Evolutionary conservation across 2,797 vertebrate genomes (phyloP).

Genomic region (Eulemur rubriventer): DNA sequence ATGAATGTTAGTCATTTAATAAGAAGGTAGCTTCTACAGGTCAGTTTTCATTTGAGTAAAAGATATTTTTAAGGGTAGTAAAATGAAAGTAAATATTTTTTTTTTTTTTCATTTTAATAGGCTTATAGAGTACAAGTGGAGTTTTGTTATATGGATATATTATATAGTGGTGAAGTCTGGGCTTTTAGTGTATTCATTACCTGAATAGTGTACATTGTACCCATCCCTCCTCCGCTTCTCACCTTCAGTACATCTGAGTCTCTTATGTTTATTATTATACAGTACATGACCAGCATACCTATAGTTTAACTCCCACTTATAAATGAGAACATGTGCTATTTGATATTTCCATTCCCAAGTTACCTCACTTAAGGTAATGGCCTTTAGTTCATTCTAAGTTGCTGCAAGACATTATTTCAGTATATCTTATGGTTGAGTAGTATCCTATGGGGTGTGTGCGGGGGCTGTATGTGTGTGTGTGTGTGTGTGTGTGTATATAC

Average conservation of each 20-base stretch:
- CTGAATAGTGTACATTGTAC: not conserved
- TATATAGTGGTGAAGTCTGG: not conserved
- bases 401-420: no score
- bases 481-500: no score
- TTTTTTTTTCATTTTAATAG: not conserved
- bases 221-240: not conserved
- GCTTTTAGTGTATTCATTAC: not conserved
- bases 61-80: not conserved
- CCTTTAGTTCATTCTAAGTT: no score
- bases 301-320: not conserved
- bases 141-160: not conserved
- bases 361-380: not conserved
- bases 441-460: no score
- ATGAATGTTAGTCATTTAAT: not conserved
- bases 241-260: not conserved
- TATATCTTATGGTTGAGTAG: no score
- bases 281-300: not conserved
- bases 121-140: not conserved
- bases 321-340: not conserved
- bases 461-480: no score
- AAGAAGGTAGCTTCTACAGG: not conserved
- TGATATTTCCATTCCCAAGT: not conserved
- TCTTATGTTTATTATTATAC: not conserved
- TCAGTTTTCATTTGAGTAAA: not conserved
- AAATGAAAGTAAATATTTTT: not conserved